Base-by-base conservation (phyloP, 2,113 vertebrate species). In the Podarcis cretensis region DNA sequence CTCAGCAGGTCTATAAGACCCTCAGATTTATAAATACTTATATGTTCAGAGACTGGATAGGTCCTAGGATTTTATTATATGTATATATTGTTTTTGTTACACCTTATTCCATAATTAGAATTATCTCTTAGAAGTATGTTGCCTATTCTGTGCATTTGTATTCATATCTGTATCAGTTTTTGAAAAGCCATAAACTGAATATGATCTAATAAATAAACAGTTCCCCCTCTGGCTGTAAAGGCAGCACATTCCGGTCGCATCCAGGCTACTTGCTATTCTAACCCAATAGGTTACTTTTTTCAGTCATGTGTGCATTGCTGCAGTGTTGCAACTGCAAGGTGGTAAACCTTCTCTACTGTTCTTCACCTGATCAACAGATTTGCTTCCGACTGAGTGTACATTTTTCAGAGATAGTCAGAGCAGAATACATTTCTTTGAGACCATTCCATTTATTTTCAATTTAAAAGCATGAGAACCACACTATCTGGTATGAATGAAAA, bases 21-120 rank as follows among this genome's bases (percentile, higher is more conserved):
- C 10, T 86, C 69, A 89, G 81, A 90, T 89, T 89, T 92, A 90
- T 68, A 76, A 30, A 48, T 85, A 92, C 85, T 86, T 0, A 0
- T 86, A 87, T 85, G 32, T 82, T 75, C 88, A 74, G 88, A 90
- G 93, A 88, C 76, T 21, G 35, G 14, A 90, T 74, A 90, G 1
- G 5, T 88, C 81, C 35, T 40, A 85, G 12, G 78, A 84, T 88
- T 92, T 89, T 92, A 89, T 89, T 78, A 43, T 3, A 30, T 37
- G 35, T 1, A 1, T 89, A 65, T 89, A 84, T 89, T 54, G 8
- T 76, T 90, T 93, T 90, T 59, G 86, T 37, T 91, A 73, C 43
- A 7, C 43, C 87, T 92, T 87, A 88, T 27, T 1, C 0, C 87
- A 8, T 80, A 88, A 91, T 79, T 86, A 57, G 74, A 87, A 83